phyloP scores from a whole-genome alignment of 1,140 invertebrate genomes.

The Ostrea denselamellosa region DNA sequence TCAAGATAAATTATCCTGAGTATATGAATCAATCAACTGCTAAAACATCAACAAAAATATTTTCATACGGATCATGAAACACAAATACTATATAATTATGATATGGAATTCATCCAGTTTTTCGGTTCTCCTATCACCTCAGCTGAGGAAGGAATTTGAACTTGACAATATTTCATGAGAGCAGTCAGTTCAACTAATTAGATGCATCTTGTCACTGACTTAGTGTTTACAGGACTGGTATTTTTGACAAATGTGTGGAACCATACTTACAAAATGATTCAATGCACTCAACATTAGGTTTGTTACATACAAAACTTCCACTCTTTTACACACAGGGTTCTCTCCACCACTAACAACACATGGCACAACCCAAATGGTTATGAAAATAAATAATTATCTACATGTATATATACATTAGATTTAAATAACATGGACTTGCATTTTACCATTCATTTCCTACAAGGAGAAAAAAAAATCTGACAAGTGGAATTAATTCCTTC shows the following conservation, averaged over 20 bases:
- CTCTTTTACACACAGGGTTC: neutral
- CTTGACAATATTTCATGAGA: neutral
- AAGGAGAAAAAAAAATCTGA: neutral
- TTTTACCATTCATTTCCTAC: neutral
- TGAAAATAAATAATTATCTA: constrained; percentile 36
- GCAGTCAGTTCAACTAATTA: no score
- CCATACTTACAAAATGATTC: neutral
- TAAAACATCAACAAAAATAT: constrained; percentile 17
- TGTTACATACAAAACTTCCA: neutral
- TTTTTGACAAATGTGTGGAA: neutral
- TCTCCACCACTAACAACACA: neutral
- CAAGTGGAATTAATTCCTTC: neutral
- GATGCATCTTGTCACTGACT: neutral
- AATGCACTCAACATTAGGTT: neutral
- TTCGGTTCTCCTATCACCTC: neutral
- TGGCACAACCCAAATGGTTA: constrained; percentile 13
- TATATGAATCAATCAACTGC: constrained; percentile 10
- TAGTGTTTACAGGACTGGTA: neutral
- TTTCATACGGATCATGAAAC: neutral
- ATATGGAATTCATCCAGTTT: neutral
- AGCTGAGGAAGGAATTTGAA: neutral
- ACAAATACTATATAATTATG: neutral
- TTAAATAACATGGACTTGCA: constrained; percentile 8
- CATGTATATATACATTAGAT: constrained; percentile 28
- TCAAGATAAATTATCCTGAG: constrained; percentile 38